Evolutionary conservation across 2,113 vertebrate genomes (phyloP).

Genomic region (Anolis carolinensis): DNA sequence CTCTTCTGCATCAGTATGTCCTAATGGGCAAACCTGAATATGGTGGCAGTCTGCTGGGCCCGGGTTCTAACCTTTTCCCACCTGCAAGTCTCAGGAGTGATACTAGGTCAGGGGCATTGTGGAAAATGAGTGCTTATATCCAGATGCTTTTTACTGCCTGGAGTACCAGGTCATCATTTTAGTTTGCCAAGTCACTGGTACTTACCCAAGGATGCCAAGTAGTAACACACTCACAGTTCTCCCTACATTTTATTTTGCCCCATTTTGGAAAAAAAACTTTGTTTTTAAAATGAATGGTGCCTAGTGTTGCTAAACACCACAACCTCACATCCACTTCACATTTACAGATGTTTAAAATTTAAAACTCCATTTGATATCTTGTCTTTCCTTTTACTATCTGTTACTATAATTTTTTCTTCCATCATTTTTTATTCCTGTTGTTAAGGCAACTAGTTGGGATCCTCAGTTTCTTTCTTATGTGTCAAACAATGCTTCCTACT

Average conservation of each 20-base stretch:
- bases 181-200: background rate
- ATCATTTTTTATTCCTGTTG: background rate
- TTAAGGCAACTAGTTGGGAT: background rate
- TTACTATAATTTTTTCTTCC: background rate
- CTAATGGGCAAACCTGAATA: background rate
- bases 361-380: conserved; percentile 10
- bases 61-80: background rate
- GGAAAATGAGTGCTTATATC: background rate
- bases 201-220: background rate
- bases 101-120: background rate
- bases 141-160: background rate
- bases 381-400: background rate
- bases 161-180: background rate
- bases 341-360: background rate
- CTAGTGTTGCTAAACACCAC: background rate
- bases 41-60: background rate
- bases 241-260: background rate
- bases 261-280: background rate
- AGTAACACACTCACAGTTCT: background rate
- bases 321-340: background rate
- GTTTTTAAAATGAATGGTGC: background rate
- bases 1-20: background rate
- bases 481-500: background rate
- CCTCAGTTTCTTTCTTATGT: background rate
- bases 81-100: background rate